These are phyloP conservation scores for Epizoanthus ramosus DNA, from an alignment of 92 coral and sea anemone genomes.

Conservation along the genomic window DNA sequence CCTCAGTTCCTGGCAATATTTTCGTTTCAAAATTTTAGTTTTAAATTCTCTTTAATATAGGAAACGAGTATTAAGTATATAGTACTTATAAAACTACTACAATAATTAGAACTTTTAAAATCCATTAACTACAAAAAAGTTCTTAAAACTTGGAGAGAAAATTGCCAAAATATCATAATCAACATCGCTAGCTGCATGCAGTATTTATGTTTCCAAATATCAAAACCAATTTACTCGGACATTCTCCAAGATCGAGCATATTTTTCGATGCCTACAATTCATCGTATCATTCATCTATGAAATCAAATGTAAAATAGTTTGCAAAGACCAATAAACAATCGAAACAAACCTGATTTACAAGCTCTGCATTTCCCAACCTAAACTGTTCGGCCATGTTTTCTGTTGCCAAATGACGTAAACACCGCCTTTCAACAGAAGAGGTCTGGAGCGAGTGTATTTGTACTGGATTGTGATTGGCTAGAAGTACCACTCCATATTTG, in stretches of 20 bases:
- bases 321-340: neutral
- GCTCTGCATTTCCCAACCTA: constrained; percentile 66
- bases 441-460: constrained; percentile 32
- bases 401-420: constrained; percentile 25
- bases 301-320: neutral
- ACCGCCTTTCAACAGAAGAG: constrained; percentile 16
- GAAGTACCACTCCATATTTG: constrained; percentile 53
- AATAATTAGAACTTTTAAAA: too few relatives aligned
- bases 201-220: too few relatives aligned
- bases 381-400: constrained; percentile 73
- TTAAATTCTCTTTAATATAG: too few relatives aligned
- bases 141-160: too few relatives aligned
- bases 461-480: constrained; percentile 32
- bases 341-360: constrained; percentile 76
- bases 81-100: too few relatives aligned
- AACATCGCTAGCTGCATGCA: too few relatives aligned
- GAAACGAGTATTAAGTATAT: too few relatives aligned
- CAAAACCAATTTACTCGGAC: neutral
- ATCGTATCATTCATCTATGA: neutral
- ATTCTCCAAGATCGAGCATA: neutral
- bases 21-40: too few relatives aligned
- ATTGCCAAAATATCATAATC: too few relatives aligned
- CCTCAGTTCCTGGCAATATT: too few relatives aligned
- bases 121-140: too few relatives aligned
- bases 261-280: constrained; percentile 14